These are phyloP conservation scores for Acrossocheilus wenchowensis DNA, from an alignment of 2,797 vertebrate species.

Conservation along the genomic window DNA sequence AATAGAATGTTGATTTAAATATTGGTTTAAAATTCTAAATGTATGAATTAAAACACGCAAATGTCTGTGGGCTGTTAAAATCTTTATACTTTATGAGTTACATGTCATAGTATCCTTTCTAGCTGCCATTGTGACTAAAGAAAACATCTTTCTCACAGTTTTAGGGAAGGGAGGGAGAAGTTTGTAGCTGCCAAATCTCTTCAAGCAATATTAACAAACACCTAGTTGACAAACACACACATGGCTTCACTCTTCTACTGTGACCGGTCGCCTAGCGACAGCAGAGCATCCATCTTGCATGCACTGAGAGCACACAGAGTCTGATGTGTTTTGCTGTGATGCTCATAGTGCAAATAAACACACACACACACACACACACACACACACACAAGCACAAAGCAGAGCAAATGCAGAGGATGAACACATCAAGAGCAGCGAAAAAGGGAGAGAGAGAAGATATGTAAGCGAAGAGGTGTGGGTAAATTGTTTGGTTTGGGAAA, in stretches of 20 bases:
- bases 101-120: slow-evolving; percentile 45
- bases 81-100: slow-evolving; percentile 62
- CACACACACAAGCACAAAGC: slow-evolving; percentile 69
- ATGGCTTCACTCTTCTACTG: slow-evolving; percentile 41
- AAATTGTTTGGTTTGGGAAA: not conserved
- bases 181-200: slow-evolving; percentile 74
- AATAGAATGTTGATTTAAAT: slow-evolving; percentile 9
- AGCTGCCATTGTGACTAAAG: slow-evolving; percentile 63
- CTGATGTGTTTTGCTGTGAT: slow-evolving; percentile 74
- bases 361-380: slow-evolving; percentile 63
- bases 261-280: slow-evolving; percentile 70
- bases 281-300: slow-evolving; percentile 68
- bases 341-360: slow-evolving; percentile 72
- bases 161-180: slow-evolving; percentile 49
- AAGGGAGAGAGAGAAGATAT: not conserved
- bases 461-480: not conserved
- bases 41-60: not conserved
- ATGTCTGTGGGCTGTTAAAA: slow-evolving; percentile 68
- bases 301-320: slow-evolving; percentile 65
- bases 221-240: slow-evolving; percentile 54
- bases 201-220: slow-evolving; percentile 56
- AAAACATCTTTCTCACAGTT: slow-evolving; percentile 54
- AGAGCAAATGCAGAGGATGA: slow-evolving; percentile 53
- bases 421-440: slow-evolving; percentile 15
- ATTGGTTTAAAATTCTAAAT: not conserved